A percentile compares a stretch with the other conserved stretches of the same genome.
Evolutionary conservation across 2,797 vertebrate species (phyloP).

Genomic region (Galaxias olidus): DNA sequence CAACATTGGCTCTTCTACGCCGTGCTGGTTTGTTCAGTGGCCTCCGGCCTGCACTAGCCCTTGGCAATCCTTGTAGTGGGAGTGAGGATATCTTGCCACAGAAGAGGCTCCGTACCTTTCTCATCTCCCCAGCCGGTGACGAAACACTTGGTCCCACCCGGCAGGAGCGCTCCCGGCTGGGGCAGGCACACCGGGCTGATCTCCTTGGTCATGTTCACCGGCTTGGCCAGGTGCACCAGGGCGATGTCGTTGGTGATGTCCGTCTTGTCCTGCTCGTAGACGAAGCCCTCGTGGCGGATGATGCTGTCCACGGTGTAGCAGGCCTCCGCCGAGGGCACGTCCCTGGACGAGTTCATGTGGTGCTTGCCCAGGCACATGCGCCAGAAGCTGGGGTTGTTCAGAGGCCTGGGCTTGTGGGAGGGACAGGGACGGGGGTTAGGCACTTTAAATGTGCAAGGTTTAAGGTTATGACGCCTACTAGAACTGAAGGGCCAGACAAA

Average conservation of each 20-base stretch:
- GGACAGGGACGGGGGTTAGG: neutral
- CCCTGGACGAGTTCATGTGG: conserved; percentile 70
- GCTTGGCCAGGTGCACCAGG: conserved; percentile 66
- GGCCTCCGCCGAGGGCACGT: conserved; percentile 57
- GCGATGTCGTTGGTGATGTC: conserved; percentile 72
- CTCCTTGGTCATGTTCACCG: conserved; percentile 63
- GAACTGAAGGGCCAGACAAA: no score
- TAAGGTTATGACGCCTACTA: no score
- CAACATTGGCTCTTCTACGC: no score
- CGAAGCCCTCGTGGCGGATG: conserved; percentile 69
- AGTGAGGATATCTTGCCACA: no score
- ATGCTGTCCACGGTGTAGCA: conserved; percentile 66
- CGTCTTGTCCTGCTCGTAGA: conserved; percentile 55
- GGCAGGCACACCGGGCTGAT: conserved; percentile 76
- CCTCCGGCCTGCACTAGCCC: no score
- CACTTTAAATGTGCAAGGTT: no score
- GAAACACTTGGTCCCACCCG: conserved; percentile 64
- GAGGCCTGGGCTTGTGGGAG: conserved; percentile 39
- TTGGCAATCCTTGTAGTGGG: no score
- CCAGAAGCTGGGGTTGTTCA: conserved; percentile 51
- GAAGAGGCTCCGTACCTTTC: conserved; percentile 62
- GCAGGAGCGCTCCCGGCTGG: conserved; percentile 44
- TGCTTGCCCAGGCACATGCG: conserved; percentile 76
- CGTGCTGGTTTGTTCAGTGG: no score
- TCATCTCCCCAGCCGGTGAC: conserved; percentile 75